Evolutionary conservation across 2,888 invertebrate species (phyloP).

Genomic region (Ferrisia virgata): DNA sequence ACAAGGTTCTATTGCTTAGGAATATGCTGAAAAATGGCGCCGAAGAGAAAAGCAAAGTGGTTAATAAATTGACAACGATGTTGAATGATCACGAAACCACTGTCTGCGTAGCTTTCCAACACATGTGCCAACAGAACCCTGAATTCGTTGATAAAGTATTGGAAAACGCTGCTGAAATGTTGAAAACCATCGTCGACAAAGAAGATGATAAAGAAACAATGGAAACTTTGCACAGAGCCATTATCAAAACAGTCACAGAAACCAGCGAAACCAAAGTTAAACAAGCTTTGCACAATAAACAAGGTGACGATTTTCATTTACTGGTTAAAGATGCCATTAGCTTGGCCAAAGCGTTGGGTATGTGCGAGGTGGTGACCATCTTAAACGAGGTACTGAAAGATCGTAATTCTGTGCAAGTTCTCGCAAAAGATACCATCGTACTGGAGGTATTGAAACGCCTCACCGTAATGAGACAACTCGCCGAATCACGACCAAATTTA

Average conservation of each 20-base stretch:
- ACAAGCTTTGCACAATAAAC: slow-evolving; percentile 57
- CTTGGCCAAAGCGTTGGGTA: slow-evolving; percentile 67
- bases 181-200: slow-evolving; percentile 56
- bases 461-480: slow-evolving; percentile 68
- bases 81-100: slow-evolving; percentile 59
- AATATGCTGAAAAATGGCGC: slow-evolving; percentile 61
- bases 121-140: slow-evolving; percentile 62
- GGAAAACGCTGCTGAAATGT: slow-evolving; percentile 57
- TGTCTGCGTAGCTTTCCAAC: slow-evolving; percentile 65
- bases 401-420: slow-evolving; percentile 59
- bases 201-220: slow-evolving; percentile 65
- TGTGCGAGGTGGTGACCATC: slow-evolving; percentile 62
- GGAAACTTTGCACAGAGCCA: slow-evolving; percentile 65
- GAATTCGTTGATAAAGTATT: slow-evolving; percentile 62
- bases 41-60: slow-evolving; percentile 60
- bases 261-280: slow-evolving; percentile 62
- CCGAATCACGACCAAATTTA: slow-evolving; percentile 64
- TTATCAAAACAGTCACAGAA: slow-evolving; percentile 64
- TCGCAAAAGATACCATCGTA: slow-evolving; percentile 61
- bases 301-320: slow-evolving; percentile 55
- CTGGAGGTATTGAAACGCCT: slow-evolving; percentile 67
- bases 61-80: slow-evolving; percentile 64
- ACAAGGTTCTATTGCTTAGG: slow-evolving; percentile 57
- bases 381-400: slow-evolving; percentile 59
- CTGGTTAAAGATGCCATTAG: slow-evolving; percentile 65